These are phyloP conservation scores for Upupa epops DNA, from an alignment of 2,113 vertebrate species.

Conservation along the genomic window DNA sequence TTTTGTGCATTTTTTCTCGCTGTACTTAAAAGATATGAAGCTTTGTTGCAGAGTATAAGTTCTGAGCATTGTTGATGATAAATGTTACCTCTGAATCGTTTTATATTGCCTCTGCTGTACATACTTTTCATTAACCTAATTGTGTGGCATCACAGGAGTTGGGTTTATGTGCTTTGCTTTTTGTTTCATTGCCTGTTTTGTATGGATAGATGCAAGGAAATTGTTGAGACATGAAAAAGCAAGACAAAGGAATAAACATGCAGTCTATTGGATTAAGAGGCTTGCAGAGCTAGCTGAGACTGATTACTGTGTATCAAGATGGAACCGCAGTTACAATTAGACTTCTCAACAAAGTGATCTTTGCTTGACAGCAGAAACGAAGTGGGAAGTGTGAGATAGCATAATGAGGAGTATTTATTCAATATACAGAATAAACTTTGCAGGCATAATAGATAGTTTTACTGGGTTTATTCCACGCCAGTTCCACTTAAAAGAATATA, in stretches of 20 bases:
- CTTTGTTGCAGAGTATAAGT: background rate
- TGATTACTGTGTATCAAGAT: background rate
- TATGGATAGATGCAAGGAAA: background rate
- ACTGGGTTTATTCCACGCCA: background rate
- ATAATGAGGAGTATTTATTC: background rate
- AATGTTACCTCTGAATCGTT: background rate
- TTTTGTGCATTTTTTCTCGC: background rate
- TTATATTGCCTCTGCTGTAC: background rate
- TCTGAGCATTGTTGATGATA: background rate
- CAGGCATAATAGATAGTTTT: background rate
- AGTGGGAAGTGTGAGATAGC: background rate
- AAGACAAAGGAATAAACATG: background rate
- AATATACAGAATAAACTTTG: background rate
- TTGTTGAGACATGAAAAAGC: background rate
- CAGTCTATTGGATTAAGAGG: background rate
- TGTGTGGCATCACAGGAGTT: background rate
- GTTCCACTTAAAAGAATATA: background rate
- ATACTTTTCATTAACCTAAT: background rate
- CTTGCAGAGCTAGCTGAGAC: background rate
- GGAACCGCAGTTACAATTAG: background rate
- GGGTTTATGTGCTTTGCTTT: background rate
- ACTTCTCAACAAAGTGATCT: background rate
- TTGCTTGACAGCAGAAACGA: background rate
- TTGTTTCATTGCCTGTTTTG: background rate
- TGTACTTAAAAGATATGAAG: background rate